Evolutionary conservation across 53 echinoderm and acorn worm genomes (phyloP).

Genomic region (Zoroaster sp.): DNA sequence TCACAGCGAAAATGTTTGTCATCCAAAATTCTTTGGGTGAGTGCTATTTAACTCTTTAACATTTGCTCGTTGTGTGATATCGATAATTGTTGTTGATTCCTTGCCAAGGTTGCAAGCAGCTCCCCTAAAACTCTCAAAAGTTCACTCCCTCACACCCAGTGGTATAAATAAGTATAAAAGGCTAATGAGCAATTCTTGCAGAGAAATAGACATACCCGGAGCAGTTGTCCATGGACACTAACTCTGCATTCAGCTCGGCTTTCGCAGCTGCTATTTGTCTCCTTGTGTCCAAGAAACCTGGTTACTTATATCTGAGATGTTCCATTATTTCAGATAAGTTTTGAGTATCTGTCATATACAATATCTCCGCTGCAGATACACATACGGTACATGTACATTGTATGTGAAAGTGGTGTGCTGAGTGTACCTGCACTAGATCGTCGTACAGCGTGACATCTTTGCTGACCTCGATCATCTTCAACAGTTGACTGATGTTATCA

Average conservation of each 20-base stretch:
- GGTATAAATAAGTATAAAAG: too few species aligned
- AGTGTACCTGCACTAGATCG: not conserved
- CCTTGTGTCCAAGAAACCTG: conserved; percentile 9
- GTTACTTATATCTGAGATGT: not conserved
- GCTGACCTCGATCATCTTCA: not conserved
- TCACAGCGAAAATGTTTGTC: conserved; percentile 13
- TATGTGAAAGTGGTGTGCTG: not conserved
- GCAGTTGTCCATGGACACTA: too few species aligned
- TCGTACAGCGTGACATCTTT: not conserved
- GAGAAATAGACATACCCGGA: too few species aligned
- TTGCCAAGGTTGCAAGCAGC: too few species aligned
- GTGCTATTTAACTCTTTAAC: conserved; percentile 32
- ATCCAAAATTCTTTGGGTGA: conserved; percentile 38
- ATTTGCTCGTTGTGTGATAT: too few species aligned
- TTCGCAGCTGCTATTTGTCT: not conserved
- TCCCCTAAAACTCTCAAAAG: too few species aligned
- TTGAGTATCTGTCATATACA: conserved; percentile 18
- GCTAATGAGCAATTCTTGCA: too few species aligned
- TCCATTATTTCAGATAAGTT: not conserved
- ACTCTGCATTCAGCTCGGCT: too few species aligned
- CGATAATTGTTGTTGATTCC: too few species aligned
- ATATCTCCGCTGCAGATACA: conserved; percentile 19
- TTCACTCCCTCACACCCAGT: too few species aligned
- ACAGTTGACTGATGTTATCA: not conserved
- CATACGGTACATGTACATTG: too few species aligned